These are phyloP conservation scores for Ahaetulla prasina DNA, from an alignment of 2,113 vertebrate genomes.

Conservation along the genomic window DNA sequence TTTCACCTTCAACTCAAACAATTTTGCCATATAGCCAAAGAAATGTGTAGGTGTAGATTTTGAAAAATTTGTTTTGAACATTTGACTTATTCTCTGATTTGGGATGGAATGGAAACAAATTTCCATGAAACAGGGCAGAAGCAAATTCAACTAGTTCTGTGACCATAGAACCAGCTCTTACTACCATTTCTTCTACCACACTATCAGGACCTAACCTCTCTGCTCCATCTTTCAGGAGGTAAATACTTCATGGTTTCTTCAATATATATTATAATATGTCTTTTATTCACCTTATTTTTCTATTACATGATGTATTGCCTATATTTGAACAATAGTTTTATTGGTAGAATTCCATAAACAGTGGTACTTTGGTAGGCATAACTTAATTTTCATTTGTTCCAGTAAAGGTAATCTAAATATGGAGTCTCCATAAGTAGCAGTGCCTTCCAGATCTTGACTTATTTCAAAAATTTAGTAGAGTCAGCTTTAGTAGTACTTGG, in stretches of 20 bases:
- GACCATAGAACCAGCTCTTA: background rate
- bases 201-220: conserved; percentile 13
- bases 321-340: background rate
- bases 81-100: conserved; percentile 28
- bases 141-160: background rate
- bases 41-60: background rate
- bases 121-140: conserved; percentile 29
- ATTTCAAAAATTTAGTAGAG: background rate
- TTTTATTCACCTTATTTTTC: background rate
- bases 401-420: background rate
- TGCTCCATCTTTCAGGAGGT: conserved; percentile 44
- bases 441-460: background rate
- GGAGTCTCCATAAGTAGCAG: background rate
- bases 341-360: background rate
- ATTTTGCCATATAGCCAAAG: background rate
- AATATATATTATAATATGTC: background rate
- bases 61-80: conserved; percentile 4
- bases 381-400: background rate
- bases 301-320: background rate
- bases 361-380: background rate
- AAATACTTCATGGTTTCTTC: conserved; percentile 32
- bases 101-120: conserved; percentile 35
- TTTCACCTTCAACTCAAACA: background rate
- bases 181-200: conserved; percentile 9
- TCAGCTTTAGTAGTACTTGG: background rate